Base-by-base conservation (phyloP, 2,797 vertebrate genomes). In the Acipenser oxyrinchus region DNA sequence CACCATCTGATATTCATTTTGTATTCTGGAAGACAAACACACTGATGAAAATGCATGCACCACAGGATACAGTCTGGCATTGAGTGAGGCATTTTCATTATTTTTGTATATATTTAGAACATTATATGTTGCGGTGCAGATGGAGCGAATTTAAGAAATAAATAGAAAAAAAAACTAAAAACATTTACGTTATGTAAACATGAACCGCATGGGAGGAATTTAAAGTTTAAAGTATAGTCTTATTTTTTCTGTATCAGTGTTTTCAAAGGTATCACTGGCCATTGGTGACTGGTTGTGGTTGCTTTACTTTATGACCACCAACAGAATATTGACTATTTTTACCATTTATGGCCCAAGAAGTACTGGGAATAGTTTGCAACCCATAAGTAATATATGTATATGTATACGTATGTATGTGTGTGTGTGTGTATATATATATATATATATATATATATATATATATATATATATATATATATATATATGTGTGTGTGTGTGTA, bases 1-100 rank as follows among this genome's bases (percentile, higher is more conserved):
- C 79, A 86, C 87, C 93, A 95, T 94, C 94, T 97, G 95, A 89
- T 91, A 94, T 90, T 95, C 89, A 95, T 97, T 97, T 95, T 82
- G 88, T n/a, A n/a, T n/a, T 87, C 86, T 79, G 82, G 79, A 93
- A 93, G 91, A 92, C 91, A 94, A 94, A 94, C 91, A 92, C 82
- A 78, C 90, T 91, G 92, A 95, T 93, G 91, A 93, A 93, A 94
- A 93, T 91, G 87, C 88, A 84, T 89, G 82, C 81, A 91, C 88
- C 85, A 82, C 89, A 91, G 83, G 86, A 87, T 85, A 82, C 71
- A 82, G 81, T 72, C 67, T 48, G 58, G 74, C 75, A 73, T 71
- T 73, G 81, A 82, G 79, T 84, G 80, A 79, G 81, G 76, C 81
- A 75, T 81, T 84, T 86, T 77, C 77, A 82, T 74, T 83, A 75